Conservation (phyloP, 2,797 vertebrate species). For the Cynopterus sphinx region DNA sequence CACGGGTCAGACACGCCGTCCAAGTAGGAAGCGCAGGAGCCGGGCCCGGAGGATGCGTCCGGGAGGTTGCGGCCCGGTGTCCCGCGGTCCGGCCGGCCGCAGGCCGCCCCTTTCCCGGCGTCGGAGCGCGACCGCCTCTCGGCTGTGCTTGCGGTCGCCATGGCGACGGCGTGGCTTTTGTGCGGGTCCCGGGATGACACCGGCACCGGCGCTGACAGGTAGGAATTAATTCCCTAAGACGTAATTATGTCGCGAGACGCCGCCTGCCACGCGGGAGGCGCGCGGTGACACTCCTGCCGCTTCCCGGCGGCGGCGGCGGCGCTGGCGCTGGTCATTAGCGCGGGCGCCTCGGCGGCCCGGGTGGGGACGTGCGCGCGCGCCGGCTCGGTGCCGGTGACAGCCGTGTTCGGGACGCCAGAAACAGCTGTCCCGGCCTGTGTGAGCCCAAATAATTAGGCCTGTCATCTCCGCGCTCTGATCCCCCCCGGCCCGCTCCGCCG, state of each 20-base stretch:
- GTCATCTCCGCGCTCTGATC: slow-evolving; percentile 99
- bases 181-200: slow-evolving; percentile 91
- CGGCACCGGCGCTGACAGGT: slow-evolving; percentile 93
- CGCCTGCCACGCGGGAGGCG: slow-evolving; percentile 95
- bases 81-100: no score
- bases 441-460: slow-evolving; percentile 99
- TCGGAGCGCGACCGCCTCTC: no score
- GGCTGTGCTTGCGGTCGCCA: slow-evolving; percentile 89
- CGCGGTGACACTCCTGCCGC: no score
- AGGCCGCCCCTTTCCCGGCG: no score
- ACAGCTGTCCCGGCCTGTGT: slow-evolving; percentile 99
- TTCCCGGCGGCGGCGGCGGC: no score
- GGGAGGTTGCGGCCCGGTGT: no score
- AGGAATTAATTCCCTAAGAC: slow-evolving; percentile 96
- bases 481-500: slow-evolving; percentile 98
- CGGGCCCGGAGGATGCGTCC: no score
- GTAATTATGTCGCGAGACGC: slow-evolving; percentile 97
- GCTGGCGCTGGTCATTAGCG: slow-evolving; percentile 99
- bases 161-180: slow-evolving; percentile 91
- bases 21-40: no score
- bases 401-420: slow-evolving; percentile 99
- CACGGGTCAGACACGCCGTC: no score
- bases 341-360: slow-evolving; percentile 93
- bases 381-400: no score
- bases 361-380: no score